phyloP scores from a whole-genome alignment of 2,888 invertebrate genomes.

The Troilus luridus region DNA sequence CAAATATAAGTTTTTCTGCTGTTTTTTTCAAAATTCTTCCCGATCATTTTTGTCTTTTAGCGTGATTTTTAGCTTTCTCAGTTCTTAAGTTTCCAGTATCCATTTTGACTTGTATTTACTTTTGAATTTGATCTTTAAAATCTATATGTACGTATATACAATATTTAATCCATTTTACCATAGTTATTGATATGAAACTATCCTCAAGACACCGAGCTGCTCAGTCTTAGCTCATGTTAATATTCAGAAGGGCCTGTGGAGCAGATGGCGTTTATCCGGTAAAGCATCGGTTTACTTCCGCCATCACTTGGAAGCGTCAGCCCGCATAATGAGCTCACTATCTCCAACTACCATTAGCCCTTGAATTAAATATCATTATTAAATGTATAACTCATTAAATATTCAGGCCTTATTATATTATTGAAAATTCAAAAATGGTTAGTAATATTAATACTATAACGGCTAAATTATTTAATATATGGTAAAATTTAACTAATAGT shows the following conservation, averaged over 20 bases:
- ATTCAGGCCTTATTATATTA: neutral
- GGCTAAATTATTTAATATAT: no score
- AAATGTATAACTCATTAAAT: neutral
- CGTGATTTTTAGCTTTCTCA: no score
- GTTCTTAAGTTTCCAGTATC: no score
- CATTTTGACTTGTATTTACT: no score
- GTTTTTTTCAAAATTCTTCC: no score
- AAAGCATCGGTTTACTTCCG: slow-evolving; percentile 32
- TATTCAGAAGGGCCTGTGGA: slow-evolving; percentile 10
- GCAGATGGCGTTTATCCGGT: slow-evolving; percentile 42
- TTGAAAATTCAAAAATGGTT: no score
- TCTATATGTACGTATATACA: no score
- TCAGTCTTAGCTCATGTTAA: slow-evolving; percentile 23
- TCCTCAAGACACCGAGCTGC: neutral
- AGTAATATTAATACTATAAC: no score
- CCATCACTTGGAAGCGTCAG: slow-evolving; percentile 23
- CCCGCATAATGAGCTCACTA: slow-evolving; percentile 29
- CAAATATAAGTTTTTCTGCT: no score
- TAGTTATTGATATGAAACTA: neutral
- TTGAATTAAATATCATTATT: neutral
- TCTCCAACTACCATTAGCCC: neutral
- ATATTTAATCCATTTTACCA: neutral
- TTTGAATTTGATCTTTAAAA: no score
- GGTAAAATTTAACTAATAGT: no score
- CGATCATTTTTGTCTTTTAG: no score